These are phyloP conservation scores for Trichopoda pennipes DNA, from an alignment of 2,888 invertebrate genomes.

Conservation along the genomic window DNA sequence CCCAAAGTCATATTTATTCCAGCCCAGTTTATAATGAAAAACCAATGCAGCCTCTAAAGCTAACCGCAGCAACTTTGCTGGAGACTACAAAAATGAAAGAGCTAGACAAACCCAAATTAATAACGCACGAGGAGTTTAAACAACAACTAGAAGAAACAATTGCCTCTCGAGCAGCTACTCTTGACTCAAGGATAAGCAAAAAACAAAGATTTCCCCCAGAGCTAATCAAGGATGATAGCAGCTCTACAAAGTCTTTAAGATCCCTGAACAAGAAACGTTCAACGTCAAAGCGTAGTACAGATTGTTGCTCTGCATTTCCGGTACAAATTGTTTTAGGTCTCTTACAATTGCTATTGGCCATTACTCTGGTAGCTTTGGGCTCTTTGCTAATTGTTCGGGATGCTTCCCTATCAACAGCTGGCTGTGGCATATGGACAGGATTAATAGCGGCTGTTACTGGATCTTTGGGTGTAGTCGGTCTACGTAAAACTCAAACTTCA, in stretches of 20 bases:
- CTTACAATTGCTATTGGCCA: constrained; percentile 78
- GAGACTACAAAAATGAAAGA: constrained; percentile 61
- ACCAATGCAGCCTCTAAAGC: constrained; percentile 72
- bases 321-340: constrained; percentile 78
- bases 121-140: constrained; percentile 78
- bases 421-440: constrained; percentile 80
- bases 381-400: constrained; percentile 79
- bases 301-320: constrained; percentile 77
- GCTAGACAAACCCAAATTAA: constrained; percentile 74
- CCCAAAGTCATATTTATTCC: constrained; percentile 80
- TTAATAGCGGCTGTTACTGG: constrained; percentile 79
- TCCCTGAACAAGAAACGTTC: constrained; percentile 62
- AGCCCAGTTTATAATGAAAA: constrained; percentile 79
- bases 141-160: constrained; percentile 76
- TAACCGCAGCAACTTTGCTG: constrained; percentile 72
- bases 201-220: constrained; percentile 79
- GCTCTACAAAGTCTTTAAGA: constrained; percentile 71
- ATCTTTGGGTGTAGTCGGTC: constrained; percentile 80
- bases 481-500: constrained; percentile 79
- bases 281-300: constrained; percentile 71
- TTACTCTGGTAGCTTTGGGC: constrained; percentile 79
- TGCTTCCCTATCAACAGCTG: constrained; percentile 78
- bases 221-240: constrained; percentile 75
- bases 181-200: constrained; percentile 78
- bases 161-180: constrained; percentile 73